phyloP scores from a whole-genome alignment of 2,797 vertebrate genomes.

The Pantherophis alleghaniensis region DNA sequence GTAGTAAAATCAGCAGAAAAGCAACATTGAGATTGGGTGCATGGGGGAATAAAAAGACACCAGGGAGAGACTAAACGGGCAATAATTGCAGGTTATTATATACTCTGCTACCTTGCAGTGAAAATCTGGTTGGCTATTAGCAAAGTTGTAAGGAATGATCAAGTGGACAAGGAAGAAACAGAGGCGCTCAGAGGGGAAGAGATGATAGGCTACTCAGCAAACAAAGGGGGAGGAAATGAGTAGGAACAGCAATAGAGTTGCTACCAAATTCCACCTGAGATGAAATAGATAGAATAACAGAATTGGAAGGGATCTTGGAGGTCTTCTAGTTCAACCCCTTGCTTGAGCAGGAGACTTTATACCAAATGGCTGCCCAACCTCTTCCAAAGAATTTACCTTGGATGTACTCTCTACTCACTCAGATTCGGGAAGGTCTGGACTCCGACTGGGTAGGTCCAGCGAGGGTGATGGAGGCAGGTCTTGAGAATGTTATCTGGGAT shows the following conservation, averaged over 20 bases:
- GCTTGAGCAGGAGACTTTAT: no score
- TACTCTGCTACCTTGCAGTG: constrained; percentile 67
- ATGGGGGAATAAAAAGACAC: constrained; percentile 68
- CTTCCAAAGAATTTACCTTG: no score
- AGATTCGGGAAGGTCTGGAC: no score
- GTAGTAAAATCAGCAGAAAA: constrained; percentile 72
- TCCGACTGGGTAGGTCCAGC: no score
- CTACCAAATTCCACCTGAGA: neutral
- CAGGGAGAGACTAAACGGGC: constrained; percentile 75
- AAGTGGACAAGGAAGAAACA: constrained; percentile 56
- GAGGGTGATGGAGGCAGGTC: no score
- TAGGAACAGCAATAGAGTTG: neutral
- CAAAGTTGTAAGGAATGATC: constrained; percentile 69
- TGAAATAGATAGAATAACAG: neutral
- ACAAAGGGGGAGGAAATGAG: neutral
- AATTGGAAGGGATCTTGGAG: no score
- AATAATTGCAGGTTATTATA: constrained; percentile 80
- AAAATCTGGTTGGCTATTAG: constrained; percentile 73
- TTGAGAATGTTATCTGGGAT: no score
- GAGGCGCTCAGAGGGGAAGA: constrained; percentile 11
- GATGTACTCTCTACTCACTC: no score
- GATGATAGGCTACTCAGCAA: neutral
- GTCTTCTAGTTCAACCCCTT: no score
- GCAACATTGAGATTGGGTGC: constrained; percentile 31
- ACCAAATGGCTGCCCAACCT: no score